Evolutionary conservation across 2,797 vertebrate species (phyloP).

Genomic region (Momotus momota): DNA sequence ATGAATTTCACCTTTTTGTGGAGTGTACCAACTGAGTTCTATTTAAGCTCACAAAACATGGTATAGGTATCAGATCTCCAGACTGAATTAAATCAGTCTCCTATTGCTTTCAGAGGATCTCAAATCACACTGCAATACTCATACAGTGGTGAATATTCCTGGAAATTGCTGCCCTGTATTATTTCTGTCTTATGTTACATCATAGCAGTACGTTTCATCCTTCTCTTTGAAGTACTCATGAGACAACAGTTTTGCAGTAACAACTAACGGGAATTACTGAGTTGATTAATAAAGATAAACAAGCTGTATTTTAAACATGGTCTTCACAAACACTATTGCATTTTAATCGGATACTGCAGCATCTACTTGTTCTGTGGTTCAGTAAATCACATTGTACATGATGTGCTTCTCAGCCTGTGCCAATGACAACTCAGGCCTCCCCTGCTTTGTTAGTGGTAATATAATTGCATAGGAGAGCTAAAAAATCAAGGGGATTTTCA

Average conservation of each 20-base stretch:
- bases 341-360: background rate
- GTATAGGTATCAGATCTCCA: background rate
- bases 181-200: background rate
- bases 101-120: background rate
- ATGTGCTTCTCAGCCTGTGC: background rate
- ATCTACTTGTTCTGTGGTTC: background rate
- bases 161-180: background rate
- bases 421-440: background rate
- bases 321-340: background rate
- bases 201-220: background rate
- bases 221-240: background rate
- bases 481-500: slow-evolving; percentile 29
- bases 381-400: background rate
- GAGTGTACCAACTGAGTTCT: background rate
- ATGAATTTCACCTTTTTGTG: background rate
- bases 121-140: background rate
- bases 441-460: background rate
- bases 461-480: slow-evolving; percentile 28
- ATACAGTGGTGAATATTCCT: background rate
- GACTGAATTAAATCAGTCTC: background rate
- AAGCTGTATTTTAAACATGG: background rate
- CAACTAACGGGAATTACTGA: background rate
- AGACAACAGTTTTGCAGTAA: background rate
- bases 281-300: background rate
- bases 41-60: background rate